phyloP scores from a whole-genome alignment of 2,888 invertebrate species.

The Andrena trimmerana region DNA sequence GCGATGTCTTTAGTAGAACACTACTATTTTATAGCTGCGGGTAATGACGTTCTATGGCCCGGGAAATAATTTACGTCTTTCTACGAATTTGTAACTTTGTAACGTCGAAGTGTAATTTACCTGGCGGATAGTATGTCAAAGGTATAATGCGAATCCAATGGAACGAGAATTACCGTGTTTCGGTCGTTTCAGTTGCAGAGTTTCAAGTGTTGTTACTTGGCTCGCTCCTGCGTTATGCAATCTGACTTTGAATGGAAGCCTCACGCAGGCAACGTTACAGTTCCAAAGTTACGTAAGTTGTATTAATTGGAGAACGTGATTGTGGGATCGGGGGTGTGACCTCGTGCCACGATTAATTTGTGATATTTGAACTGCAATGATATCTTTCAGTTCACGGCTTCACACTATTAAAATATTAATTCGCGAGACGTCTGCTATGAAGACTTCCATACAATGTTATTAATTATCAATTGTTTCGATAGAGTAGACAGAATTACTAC shows the following conservation, averaged over 20 bases:
- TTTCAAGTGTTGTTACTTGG: neutral
- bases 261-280: conserved; percentile 4
- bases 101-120: neutral
- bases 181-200: neutral
- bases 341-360: conserved; percentile 30
- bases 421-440: neutral
- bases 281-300: conserved; percentile 24
- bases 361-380: conserved; percentile 22
- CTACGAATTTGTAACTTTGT: neutral
- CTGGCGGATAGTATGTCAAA: neutral
- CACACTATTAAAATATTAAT: neutral
- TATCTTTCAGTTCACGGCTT: neutral
- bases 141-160: conserved; percentile 1
- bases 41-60: neutral
- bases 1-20: too few species aligned
- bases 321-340: conserved; percentile 18
- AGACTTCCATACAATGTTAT: neutral
- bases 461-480: neutral
- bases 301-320: conserved; percentile 34
- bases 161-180: neutral
- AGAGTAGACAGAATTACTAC: neutral
- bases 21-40: too few species aligned
- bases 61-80: neutral
- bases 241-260: conserved; percentile 10
- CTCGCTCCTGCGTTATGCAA: neutral